These are phyloP conservation scores for Zaprionus ornatus DNA, from an alignment of 1,140 invertebrate genomes.

Conservation along the genomic window DNA sequence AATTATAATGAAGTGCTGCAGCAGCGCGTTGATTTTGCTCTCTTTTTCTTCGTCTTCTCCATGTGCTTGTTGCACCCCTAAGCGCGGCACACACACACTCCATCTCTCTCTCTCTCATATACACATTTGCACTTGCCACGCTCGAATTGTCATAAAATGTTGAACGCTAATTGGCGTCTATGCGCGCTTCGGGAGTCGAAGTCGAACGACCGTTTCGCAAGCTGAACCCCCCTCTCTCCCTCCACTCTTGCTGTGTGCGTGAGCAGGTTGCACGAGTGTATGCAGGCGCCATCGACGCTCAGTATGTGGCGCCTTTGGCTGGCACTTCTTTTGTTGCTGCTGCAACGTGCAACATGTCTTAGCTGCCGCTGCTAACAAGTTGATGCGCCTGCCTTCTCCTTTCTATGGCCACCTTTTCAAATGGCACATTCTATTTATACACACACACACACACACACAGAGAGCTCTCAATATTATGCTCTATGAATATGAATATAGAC, in stretches of 20 bases:
- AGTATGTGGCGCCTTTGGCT: constrained; percentile 56
- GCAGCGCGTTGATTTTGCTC: constrained; percentile 51
- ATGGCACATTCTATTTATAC: constrained; percentile 36
- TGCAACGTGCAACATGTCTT: constrained; percentile 32
- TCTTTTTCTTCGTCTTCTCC: constrained; percentile 11
- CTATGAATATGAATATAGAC: constrained; percentile 23
- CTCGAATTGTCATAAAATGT: constrained; percentile 81
- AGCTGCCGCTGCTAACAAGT: constrained; percentile 45
- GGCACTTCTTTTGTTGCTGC: constrained; percentile 50
- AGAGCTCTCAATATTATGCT: constrained; percentile 5
- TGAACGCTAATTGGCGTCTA: constrained; percentile 80
- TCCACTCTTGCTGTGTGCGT: constrained; percentile 41
- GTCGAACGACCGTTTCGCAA: background rate
- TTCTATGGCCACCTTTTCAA: constrained; percentile 42
- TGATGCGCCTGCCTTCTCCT: constrained; percentile 34
- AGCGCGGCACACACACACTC: constrained; percentile 41
- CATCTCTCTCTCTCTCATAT: background rate
- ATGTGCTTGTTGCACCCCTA: constrained; percentile 61
- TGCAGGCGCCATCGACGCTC: constrained; percentile 34
- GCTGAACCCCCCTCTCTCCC: background rate
- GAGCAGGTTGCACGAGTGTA: constrained; percentile 44
- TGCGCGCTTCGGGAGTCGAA: constrained; percentile 42
- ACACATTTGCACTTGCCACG: constrained; percentile 45
- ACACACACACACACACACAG: background rate
- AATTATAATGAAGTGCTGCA: constrained; percentile 79